Percentiles rank a stretch among this genome's conserved stretches.
Evolutionary conservation across 1,140 invertebrate species (phyloP).

Genomic region (Dinoponera quadriceps): DNA sequence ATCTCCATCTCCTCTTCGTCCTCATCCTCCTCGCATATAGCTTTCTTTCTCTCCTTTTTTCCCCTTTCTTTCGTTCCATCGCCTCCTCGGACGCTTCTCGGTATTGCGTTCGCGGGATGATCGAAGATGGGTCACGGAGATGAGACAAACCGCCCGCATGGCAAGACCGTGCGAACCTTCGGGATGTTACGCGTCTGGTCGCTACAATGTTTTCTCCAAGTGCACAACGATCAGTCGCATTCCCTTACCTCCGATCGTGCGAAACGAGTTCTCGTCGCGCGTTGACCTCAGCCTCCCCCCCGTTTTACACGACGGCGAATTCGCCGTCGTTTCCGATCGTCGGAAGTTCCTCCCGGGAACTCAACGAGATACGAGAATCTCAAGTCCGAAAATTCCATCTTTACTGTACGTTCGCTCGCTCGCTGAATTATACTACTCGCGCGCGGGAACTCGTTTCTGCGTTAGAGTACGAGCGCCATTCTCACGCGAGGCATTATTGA

Average conservation of each 20-base stretch:
- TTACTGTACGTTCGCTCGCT: neutral
- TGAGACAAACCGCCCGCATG: constrained; percentile 55
- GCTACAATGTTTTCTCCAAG: neutral
- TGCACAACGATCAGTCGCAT: neutral
- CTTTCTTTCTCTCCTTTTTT: constrained; percentile 35
- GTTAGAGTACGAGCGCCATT: constrained; percentile 39
- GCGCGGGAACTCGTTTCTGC: constrained; percentile 45
- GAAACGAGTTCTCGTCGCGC: neutral
- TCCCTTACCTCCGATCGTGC: neutral
- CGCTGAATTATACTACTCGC: neutral
- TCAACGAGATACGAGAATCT: too few relatives aligned
- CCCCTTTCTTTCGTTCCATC: constrained; percentile 9
- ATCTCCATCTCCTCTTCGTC: neutral
- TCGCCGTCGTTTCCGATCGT: neutral
- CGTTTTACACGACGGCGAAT: neutral
- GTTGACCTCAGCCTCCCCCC: neutral
- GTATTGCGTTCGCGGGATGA: constrained; percentile 67
- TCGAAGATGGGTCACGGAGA: constrained; percentile 62
- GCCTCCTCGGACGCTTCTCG: constrained; percentile 58
- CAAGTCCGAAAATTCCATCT: constrained; percentile 5
- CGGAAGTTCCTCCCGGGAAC: neutral
- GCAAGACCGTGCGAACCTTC: constrained; percentile 63
- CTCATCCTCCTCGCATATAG: neutral
- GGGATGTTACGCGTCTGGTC: neutral
- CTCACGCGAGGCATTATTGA: constrained; percentile 56